A percentile compares a stretch with the other conserved stretches of the same genome.
Conservation (phyloP, 2,797 vertebrate genomes). For the Ibycter americanus region DNA sequence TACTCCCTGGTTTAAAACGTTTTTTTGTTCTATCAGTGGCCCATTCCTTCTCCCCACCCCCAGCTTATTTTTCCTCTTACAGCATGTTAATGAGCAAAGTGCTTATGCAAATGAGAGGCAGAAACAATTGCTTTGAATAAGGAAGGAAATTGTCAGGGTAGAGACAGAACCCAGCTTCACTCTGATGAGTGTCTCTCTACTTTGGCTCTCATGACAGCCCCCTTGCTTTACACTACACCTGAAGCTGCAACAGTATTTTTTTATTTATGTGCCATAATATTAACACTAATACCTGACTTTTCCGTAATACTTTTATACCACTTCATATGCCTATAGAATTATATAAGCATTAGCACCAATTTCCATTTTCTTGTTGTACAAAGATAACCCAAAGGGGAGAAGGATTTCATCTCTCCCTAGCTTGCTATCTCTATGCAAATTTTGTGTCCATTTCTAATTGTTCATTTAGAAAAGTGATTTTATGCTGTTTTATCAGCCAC, state of each 20-base stretch:
- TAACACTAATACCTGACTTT: background rate
- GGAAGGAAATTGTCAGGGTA: constrained; percentile 39
- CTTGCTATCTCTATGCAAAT: constrained; percentile 59
- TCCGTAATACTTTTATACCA: background rate
- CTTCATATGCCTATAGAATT: background rate
- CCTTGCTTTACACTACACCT: background rate
- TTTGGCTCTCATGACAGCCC: background rate
- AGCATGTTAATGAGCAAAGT: constrained; percentile 63
- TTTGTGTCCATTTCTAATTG: constrained; percentile 62
- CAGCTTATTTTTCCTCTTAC: constrained; percentile 46
- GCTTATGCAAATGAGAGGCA: constrained; percentile 70
- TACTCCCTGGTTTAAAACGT: constrained; percentile 43
- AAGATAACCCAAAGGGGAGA: constrained; percentile 32
- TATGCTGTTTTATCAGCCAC: constrained; percentile 40
- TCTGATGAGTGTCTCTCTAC: background rate
- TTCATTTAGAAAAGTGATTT: constrained; percentile 59
- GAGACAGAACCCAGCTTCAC: background rate
- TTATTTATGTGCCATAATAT: background rate
- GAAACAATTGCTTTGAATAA: constrained; percentile 39
- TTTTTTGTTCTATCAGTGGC: constrained; percentile 39
- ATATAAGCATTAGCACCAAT: constrained; percentile 6
- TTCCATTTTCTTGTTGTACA: constrained; percentile 38
- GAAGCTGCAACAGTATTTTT: background rate
- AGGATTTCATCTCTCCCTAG: constrained; percentile 52
- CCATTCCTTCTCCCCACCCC: constrained; percentile 19